A percentile compares a stretch with the other conserved stretches of the same genome.
phyloP scores from a whole-genome alignment of 2,888 invertebrate genomes.

The Caenorhabditis sp. region DNA sequence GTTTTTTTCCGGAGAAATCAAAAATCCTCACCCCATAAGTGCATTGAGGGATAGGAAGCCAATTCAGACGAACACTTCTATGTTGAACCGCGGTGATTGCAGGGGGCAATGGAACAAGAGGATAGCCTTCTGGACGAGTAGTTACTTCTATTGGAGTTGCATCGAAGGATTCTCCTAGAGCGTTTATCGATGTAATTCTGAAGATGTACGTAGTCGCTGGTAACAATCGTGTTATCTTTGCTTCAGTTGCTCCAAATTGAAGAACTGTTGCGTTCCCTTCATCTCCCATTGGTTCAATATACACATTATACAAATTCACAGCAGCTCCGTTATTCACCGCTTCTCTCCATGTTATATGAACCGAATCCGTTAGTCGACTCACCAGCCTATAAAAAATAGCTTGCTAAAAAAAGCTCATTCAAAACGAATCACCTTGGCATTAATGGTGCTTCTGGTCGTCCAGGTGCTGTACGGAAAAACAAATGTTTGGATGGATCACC shows the following conservation, averaged over 20 bases:
- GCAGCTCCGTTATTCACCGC: conserved; percentile 33
- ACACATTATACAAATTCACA: conserved; percentile 26
- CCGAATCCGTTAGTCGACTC: conserved; percentile 37
- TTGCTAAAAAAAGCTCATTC: conserved; percentile 71
- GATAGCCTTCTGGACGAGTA: conserved; percentile 21
- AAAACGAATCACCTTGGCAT: conserved; percentile 12
- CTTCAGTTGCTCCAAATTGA: conserved; percentile 6
- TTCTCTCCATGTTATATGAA: conserved; percentile 51
- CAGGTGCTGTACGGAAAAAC: conserved; percentile 81
- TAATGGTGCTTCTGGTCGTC: conserved; percentile 79
- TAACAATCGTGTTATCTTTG: conserved; percentile 15
- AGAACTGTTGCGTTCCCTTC: conserved; percentile 4
- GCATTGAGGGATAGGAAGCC: conserved; percentile 36
- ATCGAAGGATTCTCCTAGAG: conserved; percentile 41
- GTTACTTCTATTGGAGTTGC: conserved; percentile 1
- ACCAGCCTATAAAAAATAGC: neutral
- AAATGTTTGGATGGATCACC: conserved; percentile 75
- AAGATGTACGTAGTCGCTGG: conserved; percentile 36
- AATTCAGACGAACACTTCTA: conserved; percentile 32
- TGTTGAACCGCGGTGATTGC: conserved; percentile 5
- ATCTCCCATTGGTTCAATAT: conserved; percentile 13
- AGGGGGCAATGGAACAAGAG: conserved; percentile 10
- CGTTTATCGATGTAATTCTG: conserved; percentile 39
- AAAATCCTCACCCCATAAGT: conserved; percentile 12
- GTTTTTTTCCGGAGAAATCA: neutral